Evolutionary conservation across 2,797 vertebrate genomes (phyloP).

Genomic region (Phataginus tricuspis): DNA sequence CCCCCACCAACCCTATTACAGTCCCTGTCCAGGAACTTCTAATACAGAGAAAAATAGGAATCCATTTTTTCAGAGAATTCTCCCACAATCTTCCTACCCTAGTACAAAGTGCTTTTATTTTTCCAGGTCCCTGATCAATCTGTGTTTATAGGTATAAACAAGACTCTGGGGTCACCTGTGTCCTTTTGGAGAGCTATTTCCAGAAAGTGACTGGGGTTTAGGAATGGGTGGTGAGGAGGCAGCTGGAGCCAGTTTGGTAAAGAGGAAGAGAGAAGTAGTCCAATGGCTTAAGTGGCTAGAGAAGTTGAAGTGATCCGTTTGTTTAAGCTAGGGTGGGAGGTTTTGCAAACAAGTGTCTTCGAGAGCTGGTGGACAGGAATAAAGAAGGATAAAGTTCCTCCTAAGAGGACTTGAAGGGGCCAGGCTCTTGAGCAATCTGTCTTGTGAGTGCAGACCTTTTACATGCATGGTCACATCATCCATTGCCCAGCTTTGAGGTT

Average conservation of each 20-base stretch:
- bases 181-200: constrained; percentile 18
- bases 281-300: background rate
- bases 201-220: background rate
- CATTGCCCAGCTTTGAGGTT: background rate
- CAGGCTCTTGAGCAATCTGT: background rate
- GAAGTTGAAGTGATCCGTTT: background rate
- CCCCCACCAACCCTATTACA: too few relatives aligned
- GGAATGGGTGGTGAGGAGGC: background rate
- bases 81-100: background rate
- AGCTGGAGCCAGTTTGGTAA: background rate
- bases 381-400: background rate
- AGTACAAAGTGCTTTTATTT: background rate
- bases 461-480: background rate
- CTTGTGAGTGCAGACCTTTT: background rate
- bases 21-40: too few relatives aligned
- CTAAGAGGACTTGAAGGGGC: background rate
- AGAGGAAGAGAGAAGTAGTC: background rate
- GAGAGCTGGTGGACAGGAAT: background rate
- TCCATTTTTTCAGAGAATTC: background rate
- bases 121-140: background rate
- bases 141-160: background rate
- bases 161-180: background rate
- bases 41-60: background rate
- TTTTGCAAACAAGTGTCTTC: background rate
- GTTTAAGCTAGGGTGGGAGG: background rate